phyloP scores from a whole-genome alignment of 2,797 vertebrate genomes.

The Tachyglossus aculeatus region DNA sequence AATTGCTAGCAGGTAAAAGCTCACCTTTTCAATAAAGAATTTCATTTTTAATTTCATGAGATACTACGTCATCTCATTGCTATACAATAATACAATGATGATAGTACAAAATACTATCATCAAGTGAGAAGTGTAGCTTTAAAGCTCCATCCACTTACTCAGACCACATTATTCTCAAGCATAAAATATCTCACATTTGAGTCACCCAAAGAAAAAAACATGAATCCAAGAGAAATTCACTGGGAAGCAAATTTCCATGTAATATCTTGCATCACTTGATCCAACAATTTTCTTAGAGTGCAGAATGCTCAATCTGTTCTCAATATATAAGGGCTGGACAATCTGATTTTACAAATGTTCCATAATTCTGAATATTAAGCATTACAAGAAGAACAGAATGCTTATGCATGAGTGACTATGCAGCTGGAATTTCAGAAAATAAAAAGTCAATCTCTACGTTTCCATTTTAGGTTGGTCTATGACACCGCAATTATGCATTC shows the following conservation, averaged over 20 bases:
- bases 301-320: too few relatives aligned
- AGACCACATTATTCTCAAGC: slow-evolving; percentile 5
- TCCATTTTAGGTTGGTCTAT: too few relatives aligned
- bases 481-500: slow-evolving; percentile 15
- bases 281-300: too few relatives aligned
- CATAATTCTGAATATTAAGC: too few relatives aligned
- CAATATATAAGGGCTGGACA: too few relatives aligned
- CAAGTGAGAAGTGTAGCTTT: not conserved
- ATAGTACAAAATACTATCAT: slow-evolving; percentile 24
- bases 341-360: too few relatives aligned
- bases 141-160: not conserved
- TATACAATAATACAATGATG: slow-evolving; percentile 4
- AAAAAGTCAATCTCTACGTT: too few relatives aligned
- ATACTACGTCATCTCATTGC: not conserved
- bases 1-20: slow-evolving; percentile 14
- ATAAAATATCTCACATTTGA: not conserved
- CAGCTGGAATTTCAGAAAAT: too few relatives aligned
- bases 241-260: not conserved
- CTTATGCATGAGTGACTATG: too few relatives aligned
- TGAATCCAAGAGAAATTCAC: not conserved
- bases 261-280: too few relatives aligned
- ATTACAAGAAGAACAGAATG: too few relatives aligned
- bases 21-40: slow-evolving; percentile 19
- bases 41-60: slow-evolving; percentile 27
- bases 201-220: not conserved